A percentile compares a stretch with the other conserved stretches of the same genome.
Conservation (phyloP, 2,797 vertebrate genomes). For the Tamandua tetradactyla region DNA sequence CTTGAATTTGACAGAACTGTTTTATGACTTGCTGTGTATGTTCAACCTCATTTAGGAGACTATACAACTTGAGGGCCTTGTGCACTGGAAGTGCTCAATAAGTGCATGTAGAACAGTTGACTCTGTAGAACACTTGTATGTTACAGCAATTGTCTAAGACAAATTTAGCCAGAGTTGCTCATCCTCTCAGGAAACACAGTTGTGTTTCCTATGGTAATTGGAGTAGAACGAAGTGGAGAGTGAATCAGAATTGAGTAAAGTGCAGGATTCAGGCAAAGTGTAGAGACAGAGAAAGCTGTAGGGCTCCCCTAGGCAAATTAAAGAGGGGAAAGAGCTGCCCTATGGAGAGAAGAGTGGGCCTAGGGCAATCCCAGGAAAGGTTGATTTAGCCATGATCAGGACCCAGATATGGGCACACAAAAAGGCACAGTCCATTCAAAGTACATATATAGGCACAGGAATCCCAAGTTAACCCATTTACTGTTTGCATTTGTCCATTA, state of each 20-base stretch:
- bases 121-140: background rate
- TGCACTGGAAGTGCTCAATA: background rate
- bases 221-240: background rate
- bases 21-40: background rate
- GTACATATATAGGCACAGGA: background rate
- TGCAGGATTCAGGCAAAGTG: background rate
- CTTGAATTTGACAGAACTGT: slow-evolving; percentile 9
- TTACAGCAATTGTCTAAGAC: background rate
- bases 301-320: background rate
- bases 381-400: background rate
- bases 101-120: background rate
- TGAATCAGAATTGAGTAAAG: background rate
- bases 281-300: background rate
- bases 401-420: background rate
- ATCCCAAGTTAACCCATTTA: background rate
- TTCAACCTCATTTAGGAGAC: slow-evolving; percentile 20
- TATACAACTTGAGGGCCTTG: background rate
- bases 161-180: background rate
- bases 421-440: background rate
- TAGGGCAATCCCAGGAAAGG: background rate
- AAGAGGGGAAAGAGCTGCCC: background rate
- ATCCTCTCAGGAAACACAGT: background rate
- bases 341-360: background rate
- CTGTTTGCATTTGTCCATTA: background rate
- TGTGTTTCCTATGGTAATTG: background rate